phyloP scores from a whole-genome alignment of 2,113 vertebrate genomes.

The Fukomys damarensis region DNA sequence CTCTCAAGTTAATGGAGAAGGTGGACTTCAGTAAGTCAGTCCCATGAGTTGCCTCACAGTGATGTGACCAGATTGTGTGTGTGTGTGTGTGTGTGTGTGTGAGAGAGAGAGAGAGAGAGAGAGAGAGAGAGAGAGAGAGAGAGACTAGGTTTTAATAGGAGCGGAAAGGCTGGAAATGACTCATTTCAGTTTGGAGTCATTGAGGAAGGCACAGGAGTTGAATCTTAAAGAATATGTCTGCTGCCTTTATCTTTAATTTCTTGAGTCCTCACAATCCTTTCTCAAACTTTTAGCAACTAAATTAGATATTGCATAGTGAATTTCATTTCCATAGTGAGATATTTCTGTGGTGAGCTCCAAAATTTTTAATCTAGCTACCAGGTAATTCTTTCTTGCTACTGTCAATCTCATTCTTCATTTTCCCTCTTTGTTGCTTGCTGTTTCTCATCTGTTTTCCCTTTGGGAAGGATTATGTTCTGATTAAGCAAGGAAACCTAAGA shows the following conservation, averaged over 20 bases:
- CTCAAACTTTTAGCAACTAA: not conserved
- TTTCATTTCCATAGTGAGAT: not conserved
- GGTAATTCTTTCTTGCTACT: not conserved
- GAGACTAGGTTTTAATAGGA: not conserved
- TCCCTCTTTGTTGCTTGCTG: not conserved
- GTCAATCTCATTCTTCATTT: not conserved
- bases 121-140: too few species aligned
- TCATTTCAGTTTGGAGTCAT: not conserved
- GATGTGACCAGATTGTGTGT: not conserved
- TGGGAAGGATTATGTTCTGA: not conserved
- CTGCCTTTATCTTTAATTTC: not conserved
- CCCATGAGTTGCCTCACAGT: not conserved
- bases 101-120: too few species aligned
- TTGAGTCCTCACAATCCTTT: not conserved
- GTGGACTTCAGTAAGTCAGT: not conserved
- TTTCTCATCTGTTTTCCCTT: conserved; percentile 21
- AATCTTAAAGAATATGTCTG: not conserved
- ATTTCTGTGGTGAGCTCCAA: not conserved
- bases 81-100: too few species aligned
- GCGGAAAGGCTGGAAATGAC: not conserved
- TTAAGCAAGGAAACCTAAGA: not conserved
- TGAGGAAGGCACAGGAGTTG: not conserved
- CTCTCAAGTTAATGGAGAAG: not conserved
- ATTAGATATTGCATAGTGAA: not conserved
- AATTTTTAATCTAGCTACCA: not conserved